These are phyloP conservation scores for Berghia stephanieae DNA, from an alignment of 1,140 invertebrate species.

Conservation along the genomic window DNA sequence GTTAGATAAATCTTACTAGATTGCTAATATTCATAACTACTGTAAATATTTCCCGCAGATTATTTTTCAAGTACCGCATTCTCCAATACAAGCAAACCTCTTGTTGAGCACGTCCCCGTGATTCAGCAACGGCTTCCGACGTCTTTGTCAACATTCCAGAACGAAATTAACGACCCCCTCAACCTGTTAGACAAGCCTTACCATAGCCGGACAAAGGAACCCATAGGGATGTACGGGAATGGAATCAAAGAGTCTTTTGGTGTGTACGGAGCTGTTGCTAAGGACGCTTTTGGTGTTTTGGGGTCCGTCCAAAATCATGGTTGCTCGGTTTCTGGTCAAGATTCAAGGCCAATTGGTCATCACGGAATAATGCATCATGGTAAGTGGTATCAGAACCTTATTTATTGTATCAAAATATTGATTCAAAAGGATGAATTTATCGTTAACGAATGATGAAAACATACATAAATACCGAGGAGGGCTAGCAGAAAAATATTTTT, in stretches of 20 bases:
- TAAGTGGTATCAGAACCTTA: too few relatives aligned
- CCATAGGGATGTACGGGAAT: neutral
- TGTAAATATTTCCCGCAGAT: conserved; percentile 43
- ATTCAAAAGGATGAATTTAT: too few relatives aligned
- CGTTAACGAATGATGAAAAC: too few relatives aligned
- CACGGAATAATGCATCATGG: neutral
- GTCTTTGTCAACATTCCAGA: conserved; percentile 40
- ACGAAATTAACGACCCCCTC: conserved; percentile 47
- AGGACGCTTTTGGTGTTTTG: neutral
- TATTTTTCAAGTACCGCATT: conserved; percentile 40
- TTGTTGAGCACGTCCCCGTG: conserved; percentile 61
- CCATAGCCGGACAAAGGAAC: conserved; percentile 38
- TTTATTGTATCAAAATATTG: too few relatives aligned
- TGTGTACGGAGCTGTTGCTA: neutral
- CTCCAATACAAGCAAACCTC: conserved; percentile 47
- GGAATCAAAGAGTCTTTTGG: conserved; percentile 15
- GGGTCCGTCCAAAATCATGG: conserved; percentile 2
- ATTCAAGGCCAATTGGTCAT: conserved; percentile 33
- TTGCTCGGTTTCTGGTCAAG: conserved; percentile 53
- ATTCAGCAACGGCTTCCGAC: conserved; percentile 49
- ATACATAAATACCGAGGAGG: too few relatives aligned
- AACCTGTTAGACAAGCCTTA: conserved; percentile 57
- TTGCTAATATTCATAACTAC: too few relatives aligned
- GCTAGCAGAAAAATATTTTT: too few relatives aligned
- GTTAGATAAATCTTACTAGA: too few relatives aligned